phyloP scores from a whole-genome alignment of 1,140 invertebrate species.

The Lysiphlebus fabarum region DNA sequence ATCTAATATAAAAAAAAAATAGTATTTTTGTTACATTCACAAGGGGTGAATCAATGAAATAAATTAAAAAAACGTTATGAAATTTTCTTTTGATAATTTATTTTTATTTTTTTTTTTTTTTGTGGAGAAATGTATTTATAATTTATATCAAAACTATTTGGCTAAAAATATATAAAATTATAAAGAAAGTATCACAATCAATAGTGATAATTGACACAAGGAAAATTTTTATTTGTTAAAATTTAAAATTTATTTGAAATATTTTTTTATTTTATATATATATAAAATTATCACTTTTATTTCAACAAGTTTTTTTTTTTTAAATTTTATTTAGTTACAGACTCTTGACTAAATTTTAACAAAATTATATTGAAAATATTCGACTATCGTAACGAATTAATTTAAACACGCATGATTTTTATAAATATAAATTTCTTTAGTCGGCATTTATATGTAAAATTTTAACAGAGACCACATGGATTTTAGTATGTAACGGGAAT shows the following conservation, averaged over 20 bases:
- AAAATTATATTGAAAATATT: too few species aligned
- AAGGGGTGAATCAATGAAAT: conserved; percentile 26
- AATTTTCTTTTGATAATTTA: conserved; percentile 8
- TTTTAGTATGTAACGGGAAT: conserved; percentile 14
- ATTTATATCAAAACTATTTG: too few species aligned
- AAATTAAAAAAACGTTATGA: conserved; percentile 22
- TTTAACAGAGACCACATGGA: neutral
- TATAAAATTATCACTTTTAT: conserved; percentile 22
- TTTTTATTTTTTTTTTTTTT: too few species aligned
- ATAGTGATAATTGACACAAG: conserved; percentile 15
- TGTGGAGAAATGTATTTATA: too few species aligned
- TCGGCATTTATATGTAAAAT: too few species aligned
- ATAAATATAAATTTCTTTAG: too few species aligned
- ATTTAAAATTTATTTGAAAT: conserved; percentile 26
- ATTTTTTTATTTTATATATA: neutral
- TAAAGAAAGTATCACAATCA: conserved; percentile 4
- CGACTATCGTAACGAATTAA: too few species aligned
- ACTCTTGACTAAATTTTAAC: too few species aligned
- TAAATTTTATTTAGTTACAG: too few species aligned
- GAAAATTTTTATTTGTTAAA: conserved; percentile 17
- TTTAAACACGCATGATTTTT: too few species aligned
- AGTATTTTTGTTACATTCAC: conserved; percentile 16
- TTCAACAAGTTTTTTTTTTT: conserved; percentile 9
- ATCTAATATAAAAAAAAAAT: conserved; percentile 18
- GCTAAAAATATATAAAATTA: too few species aligned